phyloP scores from a whole-genome alignment of 1,140 invertebrate genomes.

The Doryteuthis pealeii region DNA sequence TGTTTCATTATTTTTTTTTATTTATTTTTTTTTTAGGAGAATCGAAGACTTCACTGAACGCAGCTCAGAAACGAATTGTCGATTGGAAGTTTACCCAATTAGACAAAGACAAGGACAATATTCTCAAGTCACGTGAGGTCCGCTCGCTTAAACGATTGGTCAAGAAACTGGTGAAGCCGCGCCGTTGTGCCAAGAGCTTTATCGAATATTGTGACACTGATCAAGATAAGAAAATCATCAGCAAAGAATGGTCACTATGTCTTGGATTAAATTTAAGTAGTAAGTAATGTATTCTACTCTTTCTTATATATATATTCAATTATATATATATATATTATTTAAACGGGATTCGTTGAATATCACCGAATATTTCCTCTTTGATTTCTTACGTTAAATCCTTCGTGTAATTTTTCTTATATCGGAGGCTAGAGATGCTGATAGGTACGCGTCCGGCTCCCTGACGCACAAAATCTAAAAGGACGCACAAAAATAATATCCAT shows the following conservation, averaged over 20 bases:
- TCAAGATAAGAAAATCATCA: slow-evolving; percentile 73
- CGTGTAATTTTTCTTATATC: too few relatives aligned
- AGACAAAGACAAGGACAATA: slow-evolving; percentile 75
- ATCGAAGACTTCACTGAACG: slow-evolving; percentile 9
- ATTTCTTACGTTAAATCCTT: too few relatives aligned
- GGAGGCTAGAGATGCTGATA: too few relatives aligned
- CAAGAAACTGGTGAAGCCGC: slow-evolving; percentile 82
- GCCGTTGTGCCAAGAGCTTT: slow-evolving; percentile 85
- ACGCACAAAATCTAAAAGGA: too few relatives aligned
- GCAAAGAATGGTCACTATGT: slow-evolving; percentile 79
- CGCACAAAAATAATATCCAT: too few relatives aligned
- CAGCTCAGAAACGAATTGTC: slow-evolving; percentile 56
- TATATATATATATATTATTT: too few relatives aligned
- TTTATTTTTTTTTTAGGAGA: background rate
- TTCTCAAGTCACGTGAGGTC: slow-evolving; percentile 78
- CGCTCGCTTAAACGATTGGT: slow-evolving; percentile 76
- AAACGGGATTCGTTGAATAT: too few relatives aligned
- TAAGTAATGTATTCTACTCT: slow-evolving; percentile 36
- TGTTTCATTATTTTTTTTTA: too few relatives aligned
- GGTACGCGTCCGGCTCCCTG: too few relatives aligned
- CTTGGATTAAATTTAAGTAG: slow-evolving; percentile 68
- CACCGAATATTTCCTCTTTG: too few relatives aligned
- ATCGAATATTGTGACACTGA: slow-evolving; percentile 81
- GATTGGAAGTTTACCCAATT: slow-evolving; percentile 86
- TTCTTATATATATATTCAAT: too few relatives aligned